These are phyloP conservation scores for Hoplostethus mediterraneus DNA, from an alignment of 2,797 vertebrate species.

Conservation along the genomic window DNA sequence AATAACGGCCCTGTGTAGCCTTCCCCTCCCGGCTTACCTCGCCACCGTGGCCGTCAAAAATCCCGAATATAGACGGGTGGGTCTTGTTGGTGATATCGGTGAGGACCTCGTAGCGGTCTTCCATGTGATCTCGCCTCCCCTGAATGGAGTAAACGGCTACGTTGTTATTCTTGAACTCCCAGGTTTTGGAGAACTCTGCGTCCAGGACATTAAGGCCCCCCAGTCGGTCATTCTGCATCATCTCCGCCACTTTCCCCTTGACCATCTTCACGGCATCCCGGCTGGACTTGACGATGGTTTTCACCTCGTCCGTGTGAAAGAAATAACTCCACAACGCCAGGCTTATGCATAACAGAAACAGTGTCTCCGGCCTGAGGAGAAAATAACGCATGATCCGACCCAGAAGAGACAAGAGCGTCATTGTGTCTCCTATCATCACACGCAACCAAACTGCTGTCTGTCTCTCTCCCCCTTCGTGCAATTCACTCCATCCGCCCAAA, in stretches of 20 bases:
- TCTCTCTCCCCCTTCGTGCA: conserved; percentile 54
- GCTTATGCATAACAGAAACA: conserved; percentile 92
- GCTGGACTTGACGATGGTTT: conserved; percentile 94
- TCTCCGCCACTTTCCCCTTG: conserved; percentile 93
- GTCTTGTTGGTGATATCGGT: conserved; percentile 91
- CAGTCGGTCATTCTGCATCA: conserved; percentile 91
- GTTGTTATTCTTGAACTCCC: conserved; percentile 92
- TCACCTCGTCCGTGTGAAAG: conserved; percentile 94
- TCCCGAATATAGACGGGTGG: conserved; percentile 92
- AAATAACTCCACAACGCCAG: conserved; percentile 94
- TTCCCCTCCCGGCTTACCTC: conserved; percentile 79
- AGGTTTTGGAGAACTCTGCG: conserved; percentile 93
- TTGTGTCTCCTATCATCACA: conserved; percentile 96
- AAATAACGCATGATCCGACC: conserved; percentile 98
- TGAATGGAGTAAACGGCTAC: conserved; percentile 94
- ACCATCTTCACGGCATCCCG: conserved; percentile 94
- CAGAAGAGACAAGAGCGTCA: conserved; percentile 97
- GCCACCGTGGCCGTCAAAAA: conserved; percentile 93
- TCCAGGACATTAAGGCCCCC: conserved; percentile 89
- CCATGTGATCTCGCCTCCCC: conserved; percentile 93
- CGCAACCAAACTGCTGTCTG: conserved; percentile 70
- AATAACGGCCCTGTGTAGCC: conserved; percentile 1
- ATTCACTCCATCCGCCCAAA: conserved; percentile 80
- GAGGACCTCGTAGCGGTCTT: conserved; percentile 92
- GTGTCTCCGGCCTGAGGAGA: conserved; percentile 92